Evolutionary conservation across 1,140 invertebrate species (phyloP).

Genomic region (Trichomalopsis sarcophagae): DNA sequence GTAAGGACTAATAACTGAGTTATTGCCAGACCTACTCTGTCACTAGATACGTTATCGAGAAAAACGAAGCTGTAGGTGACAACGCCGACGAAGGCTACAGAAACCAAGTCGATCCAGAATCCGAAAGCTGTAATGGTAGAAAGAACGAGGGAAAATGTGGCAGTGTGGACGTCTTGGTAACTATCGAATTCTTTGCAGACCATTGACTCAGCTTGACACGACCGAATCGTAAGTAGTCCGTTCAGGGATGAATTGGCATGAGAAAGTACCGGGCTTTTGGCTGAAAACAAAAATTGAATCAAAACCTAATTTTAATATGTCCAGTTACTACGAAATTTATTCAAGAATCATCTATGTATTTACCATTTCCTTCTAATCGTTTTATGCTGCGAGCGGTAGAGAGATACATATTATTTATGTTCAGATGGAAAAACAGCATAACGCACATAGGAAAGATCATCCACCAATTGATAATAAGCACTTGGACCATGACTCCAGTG

Average conservation of each 20-base stretch:
- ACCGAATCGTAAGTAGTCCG: slow-evolving; percentile 88
- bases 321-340: no score
- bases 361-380: slow-evolving; percentile 88
- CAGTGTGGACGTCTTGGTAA: slow-evolving; percentile 79
- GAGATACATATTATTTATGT: slow-evolving; percentile 85
- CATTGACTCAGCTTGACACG: slow-evolving; percentile 80
- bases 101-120: slow-evolving; percentile 86
- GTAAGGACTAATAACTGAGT: slow-evolving; percentile 85
- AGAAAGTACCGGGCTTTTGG: slow-evolving; percentile 85
- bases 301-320: no score
- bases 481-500: slow-evolving; percentile 80
- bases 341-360: no score
- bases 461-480: slow-evolving; percentile 85
- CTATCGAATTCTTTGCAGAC: slow-evolving; percentile 85
- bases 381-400: slow-evolving; percentile 87
- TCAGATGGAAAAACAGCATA: slow-evolving; percentile 80
- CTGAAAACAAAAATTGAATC: slow-evolving; percentile 75
- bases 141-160: slow-evolving; percentile 83
- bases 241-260: slow-evolving; percentile 85
- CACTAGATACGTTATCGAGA: slow-evolving; percentile 66
- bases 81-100: slow-evolving; percentile 79
- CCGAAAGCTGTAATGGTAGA: slow-evolving; percentile 86
- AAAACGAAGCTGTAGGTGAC: slow-evolving; percentile 86
- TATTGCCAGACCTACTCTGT: slow-evolving; percentile 85
- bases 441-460: slow-evolving; percentile 82